phyloP scores from a whole-genome alignment of 2,113 vertebrate genomes.

The Piprites chloris region DNA sequence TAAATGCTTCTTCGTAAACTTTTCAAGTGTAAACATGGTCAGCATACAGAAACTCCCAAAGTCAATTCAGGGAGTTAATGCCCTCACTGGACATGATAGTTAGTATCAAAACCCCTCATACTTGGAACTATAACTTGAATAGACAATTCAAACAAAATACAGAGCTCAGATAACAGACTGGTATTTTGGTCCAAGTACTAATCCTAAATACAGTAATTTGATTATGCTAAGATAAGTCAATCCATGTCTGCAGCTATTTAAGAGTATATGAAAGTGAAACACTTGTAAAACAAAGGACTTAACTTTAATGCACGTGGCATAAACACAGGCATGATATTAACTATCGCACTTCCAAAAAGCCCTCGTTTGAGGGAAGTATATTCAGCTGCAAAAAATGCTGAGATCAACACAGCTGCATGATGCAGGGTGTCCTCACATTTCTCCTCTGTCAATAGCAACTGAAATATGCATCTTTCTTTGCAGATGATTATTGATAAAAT shows the following conservation, averaged over 20 bases:
- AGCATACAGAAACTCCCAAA: neutral
- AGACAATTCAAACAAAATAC: neutral
- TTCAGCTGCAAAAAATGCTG: neutral
- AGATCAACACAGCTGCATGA: neutral
- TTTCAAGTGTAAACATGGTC: neutral
- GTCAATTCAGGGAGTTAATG: neutral
- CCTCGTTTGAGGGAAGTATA: neutral
- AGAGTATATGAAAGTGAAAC: neutral
- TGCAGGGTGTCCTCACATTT: neutral
- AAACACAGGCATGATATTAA: neutral
- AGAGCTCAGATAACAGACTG: neutral
- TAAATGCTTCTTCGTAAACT: neutral
- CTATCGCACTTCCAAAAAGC: neutral
- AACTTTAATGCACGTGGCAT: neutral
- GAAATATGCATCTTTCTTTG: neutral
- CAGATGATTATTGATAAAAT: neutral
- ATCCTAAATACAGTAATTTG: neutral
- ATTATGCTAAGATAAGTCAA: neutral
- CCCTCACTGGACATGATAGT: neutral
- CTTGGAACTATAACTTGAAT: neutral
- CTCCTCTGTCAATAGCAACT: neutral
- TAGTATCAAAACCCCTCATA: neutral
- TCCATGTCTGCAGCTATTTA: neutral
- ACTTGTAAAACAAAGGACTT: neutral
- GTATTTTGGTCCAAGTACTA: neutral